A percentile compares a stretch with the other conserved stretches of the same genome.
phyloP scores from a whole-genome alignment of 2,888 invertebrate species.

The Brachylomia viminalis region DNA sequence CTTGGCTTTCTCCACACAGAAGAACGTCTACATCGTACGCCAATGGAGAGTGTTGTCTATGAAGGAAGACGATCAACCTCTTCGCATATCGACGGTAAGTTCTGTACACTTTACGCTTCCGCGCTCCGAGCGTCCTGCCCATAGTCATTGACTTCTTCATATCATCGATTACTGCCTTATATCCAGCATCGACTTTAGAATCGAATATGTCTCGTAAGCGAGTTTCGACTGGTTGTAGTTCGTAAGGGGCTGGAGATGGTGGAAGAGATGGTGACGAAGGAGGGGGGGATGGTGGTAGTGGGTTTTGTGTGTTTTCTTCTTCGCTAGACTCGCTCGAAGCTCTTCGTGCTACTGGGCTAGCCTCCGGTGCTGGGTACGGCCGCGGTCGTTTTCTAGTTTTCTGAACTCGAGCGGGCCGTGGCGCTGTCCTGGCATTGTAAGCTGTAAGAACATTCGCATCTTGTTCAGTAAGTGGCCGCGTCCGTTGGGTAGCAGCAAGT shows the following conservation, averaged over 20 bases:
- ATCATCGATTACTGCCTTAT: slow-evolving; percentile 89
- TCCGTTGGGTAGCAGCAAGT: slow-evolving; percentile 85
- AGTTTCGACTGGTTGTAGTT: slow-evolving; percentile 86
- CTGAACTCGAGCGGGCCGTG: slow-evolving; percentile 84
- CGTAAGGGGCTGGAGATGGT: slow-evolving; percentile 86
- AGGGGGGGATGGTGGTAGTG: slow-evolving; percentile 85
- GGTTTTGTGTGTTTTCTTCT: slow-evolving; percentile 85
- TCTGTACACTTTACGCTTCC: slow-evolving; percentile 87
- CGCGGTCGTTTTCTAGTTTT: slow-evolving; percentile 81
- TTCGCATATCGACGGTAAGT: slow-evolving; percentile 89
- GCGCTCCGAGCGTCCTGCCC: slow-evolving; percentile 86
- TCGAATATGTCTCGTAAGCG: slow-evolving; percentile 88
- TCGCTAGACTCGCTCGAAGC: slow-evolving; percentile 88
- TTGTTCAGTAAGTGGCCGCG: slow-evolving; percentile 87
- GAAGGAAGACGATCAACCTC: slow-evolving; percentile 86
- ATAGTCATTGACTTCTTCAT: slow-evolving; percentile 90
- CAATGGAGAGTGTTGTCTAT: slow-evolving; percentile 88
- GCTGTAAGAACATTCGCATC: slow-evolving; percentile 89
- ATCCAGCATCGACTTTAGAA: slow-evolving; percentile 89
- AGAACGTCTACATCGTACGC: slow-evolving; percentile 89
- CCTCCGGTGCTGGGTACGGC: slow-evolving; percentile 83
- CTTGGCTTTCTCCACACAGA: slow-evolving; percentile 87
- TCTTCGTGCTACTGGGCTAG: slow-evolving; percentile 79
- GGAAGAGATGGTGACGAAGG: slow-evolving; percentile 87
- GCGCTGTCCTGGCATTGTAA: slow-evolving; percentile 88